phyloP scores from a whole-genome alignment of 2,797 vertebrate genomes.

The Brotula barbata region DNA sequence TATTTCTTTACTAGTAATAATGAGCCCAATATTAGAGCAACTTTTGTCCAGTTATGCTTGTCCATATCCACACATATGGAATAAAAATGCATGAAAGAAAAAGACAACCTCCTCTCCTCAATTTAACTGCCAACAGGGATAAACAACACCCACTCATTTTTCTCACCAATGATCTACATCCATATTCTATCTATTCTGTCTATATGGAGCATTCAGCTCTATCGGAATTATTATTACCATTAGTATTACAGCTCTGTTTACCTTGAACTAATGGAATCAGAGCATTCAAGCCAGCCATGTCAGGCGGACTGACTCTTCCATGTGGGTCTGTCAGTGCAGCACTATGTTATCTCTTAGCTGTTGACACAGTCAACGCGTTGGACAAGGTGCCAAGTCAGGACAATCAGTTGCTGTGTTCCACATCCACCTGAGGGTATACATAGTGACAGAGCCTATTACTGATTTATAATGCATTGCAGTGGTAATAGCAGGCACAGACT shows the following conservation, averaged over 20 bases:
- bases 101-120: too few relatives aligned
- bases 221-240: too few relatives aligned
- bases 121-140: too few relatives aligned
- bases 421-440: slow-evolving; percentile 27
- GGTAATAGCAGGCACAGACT: background rate
- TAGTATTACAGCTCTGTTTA: too few relatives aligned
- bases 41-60: background rate
- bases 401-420: slow-evolving; percentile 51
- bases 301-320: slow-evolving; percentile 59
- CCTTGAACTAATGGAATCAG: slow-evolving; percentile 28
- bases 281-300: slow-evolving; percentile 33
- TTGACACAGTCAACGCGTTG: slow-evolving; percentile 51
- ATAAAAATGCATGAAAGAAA: too few relatives aligned
- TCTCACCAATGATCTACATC: background rate
- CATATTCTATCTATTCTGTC: too few relatives aligned
- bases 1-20: too few relatives aligned
- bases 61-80: too few relatives aligned
- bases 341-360: slow-evolving; percentile 56
- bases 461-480: slow-evolving; percentile 8
- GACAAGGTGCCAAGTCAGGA: slow-evolving; percentile 34
- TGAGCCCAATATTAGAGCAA: slow-evolving; percentile 28
- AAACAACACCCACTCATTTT: background rate
- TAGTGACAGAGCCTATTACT: slow-evolving; percentile 20
- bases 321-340: slow-evolving; percentile 54
- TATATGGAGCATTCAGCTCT: slow-evolving; percentile 21